Base-by-base conservation (phyloP, 2,797 vertebrate species). In the Enteromius anoplus region DNA sequence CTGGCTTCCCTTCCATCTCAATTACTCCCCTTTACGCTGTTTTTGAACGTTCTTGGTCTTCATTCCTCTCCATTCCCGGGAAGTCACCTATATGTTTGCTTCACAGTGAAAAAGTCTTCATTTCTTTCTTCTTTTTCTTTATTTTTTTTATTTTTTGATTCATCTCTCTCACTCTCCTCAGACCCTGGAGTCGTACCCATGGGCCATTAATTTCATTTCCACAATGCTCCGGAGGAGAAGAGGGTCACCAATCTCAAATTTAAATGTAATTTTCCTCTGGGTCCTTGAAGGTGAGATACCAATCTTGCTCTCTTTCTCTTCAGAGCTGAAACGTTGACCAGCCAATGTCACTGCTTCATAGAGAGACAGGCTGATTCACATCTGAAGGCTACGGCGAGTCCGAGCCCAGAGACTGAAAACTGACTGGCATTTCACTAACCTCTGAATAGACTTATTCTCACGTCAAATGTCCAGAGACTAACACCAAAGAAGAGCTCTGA, bases 201-300 rank as follows among this genome's bases (percentile, higher is more conserved):
- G 75, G 70, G 83, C 79, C 85, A 82, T 82, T 84, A 82, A 85
- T 84, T 85, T 86, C 80, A 84, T 84, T 79, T 84, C 64, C 79
- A 70, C 83, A 79, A 84, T 81, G 78, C 78, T 70, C 72, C 34
- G n/a, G 69, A 62, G 79, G 51, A 85, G 42, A 49, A 62, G 42
- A 68, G 81, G 76, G 81, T 87, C 81, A 78, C 80, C 84, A 87
- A 81, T 85, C 84, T 85, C 81, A 84, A 87, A 87, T 85, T 85
- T 80, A 81, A 87, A 87, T 87, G 86, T 87, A 81, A 85, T 84
- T 85, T 84, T 83, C 86, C 82, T 78, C 26, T 17, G 77, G 75
- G 86, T 73, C 75, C 69, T 80, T 78, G 81, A 85, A 87, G 84
- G 86, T 85, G 81, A 83, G 76, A 73, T 77, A 65, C 73, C 72